A percentile compares a stretch with the other conserved stretches of the same genome.
Evolutionary conservation across 2,113 vertebrate genomes (phyloP).

Genomic region (Bucco capensis): DNA sequence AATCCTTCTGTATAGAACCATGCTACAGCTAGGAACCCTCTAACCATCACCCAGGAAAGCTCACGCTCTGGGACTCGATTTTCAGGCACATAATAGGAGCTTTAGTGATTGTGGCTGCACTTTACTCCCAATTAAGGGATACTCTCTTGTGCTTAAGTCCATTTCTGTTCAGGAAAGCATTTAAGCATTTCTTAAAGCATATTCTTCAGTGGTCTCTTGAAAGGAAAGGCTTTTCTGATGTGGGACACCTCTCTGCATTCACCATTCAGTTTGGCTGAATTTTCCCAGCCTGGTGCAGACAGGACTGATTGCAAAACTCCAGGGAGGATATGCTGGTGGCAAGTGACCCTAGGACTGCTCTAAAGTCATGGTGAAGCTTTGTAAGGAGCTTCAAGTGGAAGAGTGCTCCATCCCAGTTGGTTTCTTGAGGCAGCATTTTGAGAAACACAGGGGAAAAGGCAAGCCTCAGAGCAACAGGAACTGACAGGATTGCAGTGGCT

Average conservation of each 20-base stretch:
- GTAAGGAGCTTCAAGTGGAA: background rate
- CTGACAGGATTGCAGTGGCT: background rate
- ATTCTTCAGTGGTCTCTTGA: conserved; percentile 17
- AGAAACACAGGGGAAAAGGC: background rate
- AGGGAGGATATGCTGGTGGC: background rate
- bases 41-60: conserved; percentile 55
- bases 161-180: conserved; percentile 56
- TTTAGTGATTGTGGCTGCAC: conserved; percentile 55
- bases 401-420: background rate
- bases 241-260: background rate
- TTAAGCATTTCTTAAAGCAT: conserved; percentile 42
- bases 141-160: conserved; percentile 47
- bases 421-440: background rate
- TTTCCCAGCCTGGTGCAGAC: background rate
- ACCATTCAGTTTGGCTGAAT: background rate
- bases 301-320: background rate
- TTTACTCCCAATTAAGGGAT: conserved; percentile 42
- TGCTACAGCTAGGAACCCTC: conserved; percentile 57
- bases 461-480: background rate
- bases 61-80: conserved; percentile 49
- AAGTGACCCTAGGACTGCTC: background rate
- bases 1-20: conserved; percentile 66
- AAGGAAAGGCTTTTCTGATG: background rate
- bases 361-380: background rate
- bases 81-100: conserved; percentile 54